phyloP scores from a whole-genome alignment of 2,797 vertebrate species.

The Antennarius maculatus region DNA sequence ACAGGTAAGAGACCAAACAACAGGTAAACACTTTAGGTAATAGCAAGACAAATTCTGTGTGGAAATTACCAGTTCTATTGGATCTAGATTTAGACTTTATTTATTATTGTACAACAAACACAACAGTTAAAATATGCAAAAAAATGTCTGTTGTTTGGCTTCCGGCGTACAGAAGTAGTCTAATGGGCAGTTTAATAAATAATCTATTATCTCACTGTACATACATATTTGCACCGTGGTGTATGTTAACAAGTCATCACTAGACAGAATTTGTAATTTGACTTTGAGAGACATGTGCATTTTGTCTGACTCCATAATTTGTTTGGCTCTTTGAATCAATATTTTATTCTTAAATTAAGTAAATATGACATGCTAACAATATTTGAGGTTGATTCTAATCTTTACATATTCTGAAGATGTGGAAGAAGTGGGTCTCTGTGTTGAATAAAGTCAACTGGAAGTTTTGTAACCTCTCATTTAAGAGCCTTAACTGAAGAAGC shows the following conservation, averaged over 20 bases:
- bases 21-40: slow-evolving; percentile 14
- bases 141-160: no score
- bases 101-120: no score
- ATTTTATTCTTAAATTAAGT: not conserved
- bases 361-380: not conserved
- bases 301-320: not conserved
- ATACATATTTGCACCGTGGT: no score
- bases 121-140: no score
- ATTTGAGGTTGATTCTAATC: not conserved
- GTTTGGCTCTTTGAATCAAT: not conserved
- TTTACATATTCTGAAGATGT: not conserved
- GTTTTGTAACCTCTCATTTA: no score
- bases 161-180: no score
- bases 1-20: slow-evolving; percentile 83
- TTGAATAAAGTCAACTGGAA: no score
- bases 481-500: not conserved
- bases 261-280: not conserved
- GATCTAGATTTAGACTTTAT: no score
- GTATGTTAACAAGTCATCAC: no score
- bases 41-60: not conserved
- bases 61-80: not conserved
- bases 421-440: not conserved
- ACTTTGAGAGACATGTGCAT: not conserved
- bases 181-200: no score
- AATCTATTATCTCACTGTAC: no score